Conservation (phyloP, 2,113 vertebrate genomes). For the Lates calcarifer region DNA sequence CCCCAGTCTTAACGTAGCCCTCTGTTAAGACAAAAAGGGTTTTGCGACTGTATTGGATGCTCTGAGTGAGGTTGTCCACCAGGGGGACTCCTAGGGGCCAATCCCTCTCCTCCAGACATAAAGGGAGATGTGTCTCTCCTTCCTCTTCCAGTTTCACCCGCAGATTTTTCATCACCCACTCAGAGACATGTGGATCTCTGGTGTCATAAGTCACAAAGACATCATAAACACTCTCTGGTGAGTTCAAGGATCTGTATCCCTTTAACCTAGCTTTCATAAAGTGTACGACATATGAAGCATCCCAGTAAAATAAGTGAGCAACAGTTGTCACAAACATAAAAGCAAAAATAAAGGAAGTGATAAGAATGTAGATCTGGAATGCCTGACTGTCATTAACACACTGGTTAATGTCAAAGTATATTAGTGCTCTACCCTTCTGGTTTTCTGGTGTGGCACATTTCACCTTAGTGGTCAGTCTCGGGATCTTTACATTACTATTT, state of each 20-base stretch:
- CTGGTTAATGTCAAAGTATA: slow-evolving; percentile 72
- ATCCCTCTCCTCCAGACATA: slow-evolving; percentile 84
- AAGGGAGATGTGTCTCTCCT: slow-evolving; percentile 74
- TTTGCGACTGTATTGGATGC: slow-evolving; percentile 87
- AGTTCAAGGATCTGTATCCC: slow-evolving; percentile 75
- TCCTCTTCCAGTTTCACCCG: slow-evolving; percentile 83
- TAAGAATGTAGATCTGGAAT: slow-evolving; percentile 67
- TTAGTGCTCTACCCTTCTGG: slow-evolving; percentile 43
- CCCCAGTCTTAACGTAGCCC: slow-evolving; percentile 83
- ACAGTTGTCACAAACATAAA: slow-evolving; percentile 73
- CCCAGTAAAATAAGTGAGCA: slow-evolving; percentile 87
- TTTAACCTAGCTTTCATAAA: slow-evolving; percentile 79
- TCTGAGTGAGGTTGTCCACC: slow-evolving; percentile 86
- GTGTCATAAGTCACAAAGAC: slow-evolving; percentile 85
- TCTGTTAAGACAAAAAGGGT: slow-evolving; percentile 83
- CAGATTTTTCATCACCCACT: slow-evolving; percentile 85
- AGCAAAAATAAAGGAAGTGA: slow-evolving; percentile 69
- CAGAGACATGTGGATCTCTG: slow-evolving; percentile 80
- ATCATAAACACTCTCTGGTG: slow-evolving; percentile 74
- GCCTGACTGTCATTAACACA: slow-evolving; percentile 75
- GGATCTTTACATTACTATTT: slow-evolving; percentile 71
- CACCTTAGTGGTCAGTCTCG: slow-evolving; percentile 76
- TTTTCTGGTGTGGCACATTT: slow-evolving; percentile 72
- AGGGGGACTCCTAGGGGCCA: slow-evolving; percentile 83
- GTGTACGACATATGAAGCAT: slow-evolving; percentile 80